These are phyloP conservation scores for Cyanistes caeruleus DNA, from an alignment of 2,113 vertebrate genomes.

Conservation along the genomic window DNA sequence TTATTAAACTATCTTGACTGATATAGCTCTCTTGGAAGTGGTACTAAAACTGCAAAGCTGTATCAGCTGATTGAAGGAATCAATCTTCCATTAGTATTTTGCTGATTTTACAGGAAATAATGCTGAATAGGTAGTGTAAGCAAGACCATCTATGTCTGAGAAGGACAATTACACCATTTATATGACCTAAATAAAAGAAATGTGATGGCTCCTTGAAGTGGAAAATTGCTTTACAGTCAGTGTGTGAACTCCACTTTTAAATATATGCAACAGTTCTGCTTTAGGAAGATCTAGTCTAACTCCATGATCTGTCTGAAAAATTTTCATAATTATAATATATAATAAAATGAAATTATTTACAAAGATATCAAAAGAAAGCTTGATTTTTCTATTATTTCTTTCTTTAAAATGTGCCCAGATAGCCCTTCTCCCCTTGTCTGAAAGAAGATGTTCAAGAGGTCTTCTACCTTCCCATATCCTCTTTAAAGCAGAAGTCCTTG, in stretches of 20 bases:
- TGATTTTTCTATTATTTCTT: not conserved
- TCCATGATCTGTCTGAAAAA: not conserved
- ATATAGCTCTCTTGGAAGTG: not conserved
- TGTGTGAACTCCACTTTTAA: not conserved
- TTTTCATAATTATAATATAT: not conserved
- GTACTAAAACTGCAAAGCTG: not conserved
- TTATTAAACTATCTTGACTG: not conserved
- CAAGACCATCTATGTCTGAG: not conserved
- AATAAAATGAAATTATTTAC: not conserved
- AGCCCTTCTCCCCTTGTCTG: not conserved
- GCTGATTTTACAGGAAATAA: constrained; percentile 17
- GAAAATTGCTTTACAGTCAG: not conserved
- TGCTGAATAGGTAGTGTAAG: not conserved
- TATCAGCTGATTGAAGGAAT: not conserved
- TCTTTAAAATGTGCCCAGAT: not conserved
- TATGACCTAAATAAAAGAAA: constrained; percentile 7
- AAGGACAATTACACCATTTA: constrained; percentile 5
- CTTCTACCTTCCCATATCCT: not conserved
- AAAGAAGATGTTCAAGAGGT: not conserved
- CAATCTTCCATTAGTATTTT: not conserved
- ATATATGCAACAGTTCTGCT: not conserved
- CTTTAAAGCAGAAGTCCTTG: not conserved
- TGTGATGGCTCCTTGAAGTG: not conserved
- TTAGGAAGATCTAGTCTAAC: not conserved
- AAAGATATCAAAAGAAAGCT: not conserved